Evolutionary conservation across 1,140 invertebrate species (phyloP).

Genomic region (Mesaphorura yosii): DNA sequence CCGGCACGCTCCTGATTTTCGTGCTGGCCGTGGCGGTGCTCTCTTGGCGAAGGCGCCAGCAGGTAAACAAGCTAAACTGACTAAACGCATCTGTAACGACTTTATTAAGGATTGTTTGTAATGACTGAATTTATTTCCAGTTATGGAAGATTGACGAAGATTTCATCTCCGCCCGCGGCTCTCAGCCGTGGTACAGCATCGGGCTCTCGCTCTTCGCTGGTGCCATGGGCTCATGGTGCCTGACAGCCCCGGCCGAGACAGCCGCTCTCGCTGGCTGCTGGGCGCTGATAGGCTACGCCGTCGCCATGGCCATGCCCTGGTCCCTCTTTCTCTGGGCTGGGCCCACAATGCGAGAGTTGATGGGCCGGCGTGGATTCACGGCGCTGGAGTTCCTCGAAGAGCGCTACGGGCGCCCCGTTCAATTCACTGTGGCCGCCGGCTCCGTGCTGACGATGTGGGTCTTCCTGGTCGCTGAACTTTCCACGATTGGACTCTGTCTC

Average conservation of each 20-base stretch:
- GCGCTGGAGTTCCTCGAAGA: not conserved
- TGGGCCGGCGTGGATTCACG: constrained; percentile 1
- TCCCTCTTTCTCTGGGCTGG: not conserved
- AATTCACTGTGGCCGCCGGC: not conserved
- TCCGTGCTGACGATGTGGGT: constrained; percentile 2
- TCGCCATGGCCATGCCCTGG: not conserved
- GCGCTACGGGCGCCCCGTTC: not conserved
- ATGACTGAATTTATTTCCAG: not conserved
- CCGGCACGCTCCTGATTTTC: not conserved
- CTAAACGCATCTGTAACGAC: not conserved
- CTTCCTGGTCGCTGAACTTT: constrained; percentile 5
- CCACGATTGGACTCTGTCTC: not conserved
- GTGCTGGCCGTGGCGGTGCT: not conserved
- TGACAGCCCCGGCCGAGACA: not conserved
- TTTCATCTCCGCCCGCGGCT: not conserved
- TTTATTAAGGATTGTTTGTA: too few relatives aligned
- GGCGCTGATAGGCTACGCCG: not conserved
- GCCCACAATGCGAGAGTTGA: constrained; percentile 2
- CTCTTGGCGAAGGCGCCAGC: not conserved
- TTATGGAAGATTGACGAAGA: not conserved
- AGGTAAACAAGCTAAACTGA: not conserved
- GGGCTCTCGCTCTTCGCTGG: not conserved
- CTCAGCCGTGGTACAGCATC: not conserved
- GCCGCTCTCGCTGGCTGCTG: not conserved
- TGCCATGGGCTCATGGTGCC: not conserved